Conservation (phyloP, 2,797 vertebrate species). For the Rhinatrema bivittatum region DNA sequence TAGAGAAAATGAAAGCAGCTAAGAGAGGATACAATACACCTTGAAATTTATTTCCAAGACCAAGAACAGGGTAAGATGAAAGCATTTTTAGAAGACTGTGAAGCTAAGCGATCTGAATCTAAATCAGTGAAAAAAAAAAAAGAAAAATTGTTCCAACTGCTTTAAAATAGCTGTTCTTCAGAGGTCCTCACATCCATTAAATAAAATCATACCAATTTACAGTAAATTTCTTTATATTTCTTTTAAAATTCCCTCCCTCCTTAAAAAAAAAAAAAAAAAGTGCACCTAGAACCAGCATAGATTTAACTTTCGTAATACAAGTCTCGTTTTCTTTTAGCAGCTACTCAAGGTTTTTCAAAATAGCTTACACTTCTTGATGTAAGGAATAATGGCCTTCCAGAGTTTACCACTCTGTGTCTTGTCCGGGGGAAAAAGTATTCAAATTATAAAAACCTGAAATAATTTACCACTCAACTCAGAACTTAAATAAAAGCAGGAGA, state of each 20-base stretch:
- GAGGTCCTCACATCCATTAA: constrained; percentile 55
- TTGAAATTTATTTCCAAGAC: constrained; percentile 55
- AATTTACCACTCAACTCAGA: constrained; percentile 78
- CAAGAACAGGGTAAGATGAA: constrained; percentile 45
- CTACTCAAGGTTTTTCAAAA: constrained; percentile 48
- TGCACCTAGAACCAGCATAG: constrained; percentile 64
- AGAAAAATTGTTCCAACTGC: constrained; percentile 35
- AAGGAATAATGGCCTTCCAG: constrained; percentile 41
- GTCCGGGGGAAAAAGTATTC: not conserved
- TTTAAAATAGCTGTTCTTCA: constrained; percentile 50
- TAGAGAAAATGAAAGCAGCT: constrained; percentile 54
- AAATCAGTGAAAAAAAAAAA: constrained; percentile 33
- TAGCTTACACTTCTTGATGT: constrained; percentile 45
- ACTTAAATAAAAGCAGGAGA: constrained; percentile 70
- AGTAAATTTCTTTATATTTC: constrained; percentile 51
- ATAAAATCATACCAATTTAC: constrained; percentile 69
- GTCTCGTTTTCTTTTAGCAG: constrained; percentile 47
- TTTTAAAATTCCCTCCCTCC: constrained; percentile 52
- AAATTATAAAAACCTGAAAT: constrained; percentile 60
- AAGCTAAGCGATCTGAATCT: constrained; percentile 45
- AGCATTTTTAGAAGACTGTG: constrained; percentile 45
- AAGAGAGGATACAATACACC: constrained; percentile 46
- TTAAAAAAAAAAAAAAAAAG: too few relatives aligned
- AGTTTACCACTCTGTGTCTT: constrained; percentile 29
- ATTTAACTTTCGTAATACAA: constrained; percentile 45